These are phyloP conservation scores for Tipula confusa DNA, from an alignment of 2,888 invertebrate genomes.

Conservation along the genomic window DNA sequence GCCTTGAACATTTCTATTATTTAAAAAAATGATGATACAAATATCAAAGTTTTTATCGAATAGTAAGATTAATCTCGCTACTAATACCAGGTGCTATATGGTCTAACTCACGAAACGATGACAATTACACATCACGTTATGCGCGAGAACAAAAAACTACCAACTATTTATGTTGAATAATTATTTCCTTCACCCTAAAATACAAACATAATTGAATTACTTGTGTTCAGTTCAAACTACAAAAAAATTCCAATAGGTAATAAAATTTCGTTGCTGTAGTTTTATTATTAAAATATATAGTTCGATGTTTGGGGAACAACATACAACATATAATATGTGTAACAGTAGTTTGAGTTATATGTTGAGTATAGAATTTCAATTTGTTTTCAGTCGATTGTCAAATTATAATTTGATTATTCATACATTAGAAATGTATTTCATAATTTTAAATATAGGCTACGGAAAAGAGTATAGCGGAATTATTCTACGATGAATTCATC, in stretches of 20 bases:
- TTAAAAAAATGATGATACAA: neutral
- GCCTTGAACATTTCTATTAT: neutral
- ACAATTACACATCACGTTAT: neutral
- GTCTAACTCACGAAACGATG: neutral
- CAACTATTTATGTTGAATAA: neutral
- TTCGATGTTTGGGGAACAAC: neutral
- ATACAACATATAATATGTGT: neutral
- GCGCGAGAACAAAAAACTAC: neutral
- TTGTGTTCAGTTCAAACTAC: neutral
- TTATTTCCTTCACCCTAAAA: slow-evolving; percentile 3
- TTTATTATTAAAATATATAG: neutral
- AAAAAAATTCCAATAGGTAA: slow-evolving; percentile 8
- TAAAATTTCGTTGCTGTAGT: neutral
- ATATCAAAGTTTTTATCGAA: neutral
- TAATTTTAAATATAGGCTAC: too few relatives aligned
- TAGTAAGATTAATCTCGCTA: neutral
- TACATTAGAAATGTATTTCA: too few relatives aligned
- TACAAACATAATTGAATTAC: neutral
- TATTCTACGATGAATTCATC: too few relatives aligned
- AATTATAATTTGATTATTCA: too few relatives aligned
- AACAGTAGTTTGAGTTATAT: neutral
- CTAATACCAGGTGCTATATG: neutral
- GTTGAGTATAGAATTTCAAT: neutral
- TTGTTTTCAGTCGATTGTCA: too few relatives aligned
- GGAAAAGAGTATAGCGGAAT: too few relatives aligned